Base-by-base conservation (phyloP, 1,140 invertebrate species). In the Popillia japonica region DNA sequence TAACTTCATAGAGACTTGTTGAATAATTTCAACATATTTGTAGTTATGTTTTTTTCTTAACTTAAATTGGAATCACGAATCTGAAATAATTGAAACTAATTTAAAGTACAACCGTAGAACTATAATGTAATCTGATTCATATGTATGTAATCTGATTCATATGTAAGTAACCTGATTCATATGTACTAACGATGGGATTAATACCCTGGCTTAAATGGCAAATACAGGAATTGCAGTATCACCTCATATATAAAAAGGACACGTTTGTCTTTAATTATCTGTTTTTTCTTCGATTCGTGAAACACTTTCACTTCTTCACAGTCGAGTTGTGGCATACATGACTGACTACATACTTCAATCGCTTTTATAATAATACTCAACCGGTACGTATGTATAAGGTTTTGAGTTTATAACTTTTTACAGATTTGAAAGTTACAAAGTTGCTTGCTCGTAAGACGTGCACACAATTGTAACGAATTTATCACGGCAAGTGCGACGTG, bases 381-480 rank as follows among this genome's bases (percentile, higher is more conserved):
- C 27, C 23, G 10, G 27, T 20, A 10, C 22, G 61, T 22, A 9
- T 23, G 61, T 9, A 22, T 68, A 68, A 17, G 22, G 61, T 68
- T 68, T 23, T 34, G 22, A 23, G 61, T 68, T 68, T 68, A 68
- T 68, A 68, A 68, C 61, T 68, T 68, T 68, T 68, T 68, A 68
- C 61, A 68, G 61, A 68, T 68, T 68, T 68, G 61, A 68, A 68
- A 68, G 61, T 68, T 68, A 68, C 61, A 20, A 68, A 68, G 61
- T 68, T 34, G 61, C 9, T 4, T 68, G 61, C 27, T 22, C 27
- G 27, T 22, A 27, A 27, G 61, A 68, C 61, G 61, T 68, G 61
- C 22, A 22, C 61, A 34, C 61, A 68, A 68, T 68, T 22, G 61
- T 68, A 68, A 68, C 61, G 61, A 68, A 68, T 68, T 68, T 68